Evolutionary conservation across 2,797 vertebrate genomes (phyloP).

Genomic region (Aulostomus chinensis): DNA sequence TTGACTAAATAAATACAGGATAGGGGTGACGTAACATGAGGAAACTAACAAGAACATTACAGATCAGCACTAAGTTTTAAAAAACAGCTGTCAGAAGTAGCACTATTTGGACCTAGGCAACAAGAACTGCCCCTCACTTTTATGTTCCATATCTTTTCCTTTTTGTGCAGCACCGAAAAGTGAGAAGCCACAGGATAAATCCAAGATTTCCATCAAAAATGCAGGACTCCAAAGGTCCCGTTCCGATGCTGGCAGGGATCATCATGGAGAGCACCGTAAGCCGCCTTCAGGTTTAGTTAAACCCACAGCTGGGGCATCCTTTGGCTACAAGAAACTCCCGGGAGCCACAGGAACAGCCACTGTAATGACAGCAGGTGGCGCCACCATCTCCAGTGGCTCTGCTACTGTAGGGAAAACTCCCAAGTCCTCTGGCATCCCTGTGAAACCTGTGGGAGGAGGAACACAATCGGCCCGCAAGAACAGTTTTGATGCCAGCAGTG

Average conservation of each 20-base stretch:
- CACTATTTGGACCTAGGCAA: too few relatives aligned
- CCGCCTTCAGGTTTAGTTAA: constrained; percentile 92
- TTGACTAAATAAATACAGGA: too few relatives aligned
- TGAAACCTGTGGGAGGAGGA: constrained; percentile 85
- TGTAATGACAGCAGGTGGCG: constrained; percentile 88
- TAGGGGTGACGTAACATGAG: too few relatives aligned
- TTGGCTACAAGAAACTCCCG: constrained; percentile 91
- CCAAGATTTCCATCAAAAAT: constrained; percentile 87
- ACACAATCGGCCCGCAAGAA: constrained; percentile 85
- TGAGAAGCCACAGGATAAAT: constrained; percentile 91
- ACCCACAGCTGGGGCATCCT: constrained; percentile 86
- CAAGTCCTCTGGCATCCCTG: constrained; percentile 93
- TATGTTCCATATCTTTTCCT: neutral
- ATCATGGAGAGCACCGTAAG: constrained; percentile 87
- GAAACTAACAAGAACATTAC: too few relatives aligned
- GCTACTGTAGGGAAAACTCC: constrained; percentile 92
- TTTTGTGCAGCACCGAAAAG: constrained; percentile 76
- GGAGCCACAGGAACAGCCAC: constrained; percentile 88
- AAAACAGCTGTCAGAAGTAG: too few relatives aligned
- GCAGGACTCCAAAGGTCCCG: constrained; percentile 91
- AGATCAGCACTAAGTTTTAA: too few relatives aligned
- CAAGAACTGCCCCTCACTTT: neutral
- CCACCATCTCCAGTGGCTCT: constrained; percentile 82
- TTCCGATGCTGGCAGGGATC: constrained; percentile 91
- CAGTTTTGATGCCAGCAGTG: constrained; percentile 89